phyloP scores from a whole-genome alignment of 2,113 vertebrate genomes.

The Ctenomys sociabilis region DNA sequence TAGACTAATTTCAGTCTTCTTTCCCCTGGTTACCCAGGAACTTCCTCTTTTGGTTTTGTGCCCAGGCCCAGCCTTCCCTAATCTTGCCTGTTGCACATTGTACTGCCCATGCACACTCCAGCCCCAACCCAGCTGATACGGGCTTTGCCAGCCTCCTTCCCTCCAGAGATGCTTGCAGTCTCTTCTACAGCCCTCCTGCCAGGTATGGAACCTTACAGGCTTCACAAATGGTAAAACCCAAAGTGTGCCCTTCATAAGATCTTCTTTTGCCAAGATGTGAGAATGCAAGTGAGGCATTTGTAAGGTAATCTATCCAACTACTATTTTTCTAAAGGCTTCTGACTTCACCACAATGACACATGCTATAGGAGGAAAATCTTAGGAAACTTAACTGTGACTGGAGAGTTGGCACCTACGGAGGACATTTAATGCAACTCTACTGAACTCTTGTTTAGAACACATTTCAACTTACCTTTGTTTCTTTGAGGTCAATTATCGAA shows the following conservation, averaged over 20 bases:
- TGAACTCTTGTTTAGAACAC: not conserved
- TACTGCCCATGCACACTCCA: too few relatives aligned
- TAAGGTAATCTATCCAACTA: not conserved
- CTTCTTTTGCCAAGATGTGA: not conserved
- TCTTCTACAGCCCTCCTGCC: too few relatives aligned
- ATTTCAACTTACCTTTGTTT: conserved; percentile 50
- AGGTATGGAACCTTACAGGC: too few relatives aligned
- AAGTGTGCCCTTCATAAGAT: not conserved
- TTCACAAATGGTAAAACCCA: not conserved
- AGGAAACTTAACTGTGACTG: not conserved
- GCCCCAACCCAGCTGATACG: too few relatives aligned
- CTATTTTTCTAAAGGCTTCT: not conserved
- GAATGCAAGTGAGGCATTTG: not conserved
- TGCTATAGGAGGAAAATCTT: not conserved
- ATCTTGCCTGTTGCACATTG: too few relatives aligned
- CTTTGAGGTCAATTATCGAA: conserved; percentile 60
- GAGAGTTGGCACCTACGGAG: not conserved
- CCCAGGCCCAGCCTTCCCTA: too few relatives aligned
- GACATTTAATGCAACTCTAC: not conserved
- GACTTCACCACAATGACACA: not conserved
- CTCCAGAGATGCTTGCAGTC: too few relatives aligned
- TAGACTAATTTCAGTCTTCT: too few relatives aligned
- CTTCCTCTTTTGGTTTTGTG: too few relatives aligned
- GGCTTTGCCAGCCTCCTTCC: too few relatives aligned
- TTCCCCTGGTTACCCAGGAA: too few relatives aligned